Percentiles rank a stretch among this genome's conserved stretches.
Conservation (phyloP, 2,888 invertebrate genomes). For the Aporophyla lueneburgensis region DNA sequence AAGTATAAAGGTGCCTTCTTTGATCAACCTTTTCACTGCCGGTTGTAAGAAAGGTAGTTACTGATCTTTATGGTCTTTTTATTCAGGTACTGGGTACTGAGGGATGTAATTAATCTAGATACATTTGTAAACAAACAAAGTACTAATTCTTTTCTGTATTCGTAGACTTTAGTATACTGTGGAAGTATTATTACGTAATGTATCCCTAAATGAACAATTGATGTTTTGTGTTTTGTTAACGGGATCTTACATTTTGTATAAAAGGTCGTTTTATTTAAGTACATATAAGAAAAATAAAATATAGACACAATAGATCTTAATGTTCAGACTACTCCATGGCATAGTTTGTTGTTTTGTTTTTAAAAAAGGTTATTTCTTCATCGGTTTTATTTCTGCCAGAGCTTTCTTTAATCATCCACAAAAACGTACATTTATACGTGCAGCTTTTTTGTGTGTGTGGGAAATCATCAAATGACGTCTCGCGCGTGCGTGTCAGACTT, state of each 20-base stretch:
- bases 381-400: neutral
- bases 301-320: neutral
- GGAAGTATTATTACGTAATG: constrained; percentile 6
- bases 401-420: neutral
- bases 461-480: no score
- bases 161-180: neutral
- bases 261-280: neutral
- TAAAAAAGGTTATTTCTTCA: neutral
- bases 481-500: no score
- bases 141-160: constrained; percentile 7
- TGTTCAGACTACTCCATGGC: neutral
- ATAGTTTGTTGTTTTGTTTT: neutral
- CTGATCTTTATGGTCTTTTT: constrained; percentile 34
- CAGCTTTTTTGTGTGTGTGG: no score
- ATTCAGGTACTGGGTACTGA: constrained; percentile 17
- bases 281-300: neutral
- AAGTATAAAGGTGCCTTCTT: constrained; percentile 15
- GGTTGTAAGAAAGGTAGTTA: constrained; percentile 21
- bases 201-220: neutral
- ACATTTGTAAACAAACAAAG: constrained; percentile 20
- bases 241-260: neutral
- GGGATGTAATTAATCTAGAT: constrained; percentile 24
- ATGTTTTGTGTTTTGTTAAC: neutral
- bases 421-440: no score
- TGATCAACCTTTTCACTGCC: constrained; percentile 36